Conservation (phyloP, 1,140 invertebrate species). For the Drosophila insularis region DNA sequence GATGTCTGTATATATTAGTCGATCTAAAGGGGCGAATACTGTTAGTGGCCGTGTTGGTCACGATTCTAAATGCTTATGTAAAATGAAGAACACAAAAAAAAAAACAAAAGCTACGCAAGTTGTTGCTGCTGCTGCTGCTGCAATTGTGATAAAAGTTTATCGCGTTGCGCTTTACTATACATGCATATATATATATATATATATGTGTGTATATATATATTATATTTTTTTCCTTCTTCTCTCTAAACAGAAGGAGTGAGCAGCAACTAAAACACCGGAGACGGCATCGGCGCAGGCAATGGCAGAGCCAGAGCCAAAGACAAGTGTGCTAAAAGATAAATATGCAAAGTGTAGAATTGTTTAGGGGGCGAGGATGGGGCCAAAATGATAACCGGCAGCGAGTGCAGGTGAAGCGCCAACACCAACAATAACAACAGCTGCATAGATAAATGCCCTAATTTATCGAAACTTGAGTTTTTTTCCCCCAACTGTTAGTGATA, state of each 20-base stretch:
- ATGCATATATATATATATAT: neutral
- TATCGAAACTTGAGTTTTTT: slow-evolving; percentile 54
- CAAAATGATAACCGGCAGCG: slow-evolving; percentile 38
- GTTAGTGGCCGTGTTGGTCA: slow-evolving; percentile 11
- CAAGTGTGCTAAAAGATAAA: slow-evolving; percentile 71
- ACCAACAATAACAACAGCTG: slow-evolving; percentile 50
- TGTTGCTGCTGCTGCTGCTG: slow-evolving; percentile 53
- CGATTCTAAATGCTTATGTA: slow-evolving; percentile 39
- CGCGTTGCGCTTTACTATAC: slow-evolving; percentile 54
- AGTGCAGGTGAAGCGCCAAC: slow-evolving; percentile 63
- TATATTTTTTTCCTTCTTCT: slow-evolving; percentile 20
- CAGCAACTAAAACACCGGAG: slow-evolving; percentile 14
- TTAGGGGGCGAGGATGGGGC: slow-evolving; percentile 5
- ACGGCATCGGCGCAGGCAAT: slow-evolving; percentile 20
- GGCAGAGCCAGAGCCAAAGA: slow-evolving; percentile 34
- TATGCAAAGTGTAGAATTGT: slow-evolving; percentile 60
- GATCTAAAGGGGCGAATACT: slow-evolving; percentile 10
- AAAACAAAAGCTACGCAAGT: slow-evolving; percentile 60
- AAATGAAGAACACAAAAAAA: slow-evolving; percentile 33
- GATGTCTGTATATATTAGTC: slow-evolving; percentile 25
- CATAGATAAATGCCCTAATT: slow-evolving; percentile 72
- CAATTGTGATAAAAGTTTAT: slow-evolving; percentile 78
- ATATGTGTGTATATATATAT: slow-evolving; percentile 8
- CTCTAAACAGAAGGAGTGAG: slow-evolving; percentile 27
- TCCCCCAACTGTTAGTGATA: neutral